These are phyloP conservation scores for Lepidostoma basale DNA, from an alignment of 1,140 invertebrate species.

Conservation along the genomic window DNA sequence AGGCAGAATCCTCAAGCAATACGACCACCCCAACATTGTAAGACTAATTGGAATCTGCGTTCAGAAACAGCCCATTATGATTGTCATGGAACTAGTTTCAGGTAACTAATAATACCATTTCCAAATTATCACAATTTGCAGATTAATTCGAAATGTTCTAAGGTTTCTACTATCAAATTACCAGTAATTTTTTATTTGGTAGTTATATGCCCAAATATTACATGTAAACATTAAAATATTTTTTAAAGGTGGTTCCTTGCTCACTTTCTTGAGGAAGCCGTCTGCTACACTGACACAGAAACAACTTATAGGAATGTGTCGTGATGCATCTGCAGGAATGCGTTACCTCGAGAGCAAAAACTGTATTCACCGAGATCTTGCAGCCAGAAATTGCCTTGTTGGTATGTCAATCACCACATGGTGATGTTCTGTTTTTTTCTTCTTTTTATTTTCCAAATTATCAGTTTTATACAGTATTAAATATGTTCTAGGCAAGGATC, in stretches of 20 bases:
- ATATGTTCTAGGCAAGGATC: constrained; percentile 67
- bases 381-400: constrained; percentile 92
- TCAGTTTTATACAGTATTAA: constrained; percentile 1
- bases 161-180: too few species aligned
- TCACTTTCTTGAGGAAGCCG: constrained; percentile 86
- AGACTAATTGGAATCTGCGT: constrained; percentile 97
- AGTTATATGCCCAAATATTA: not conserved
- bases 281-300: constrained; percentile 69
- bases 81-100: constrained; percentile 97
- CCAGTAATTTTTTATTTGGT: not conserved
- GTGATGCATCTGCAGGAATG: constrained; percentile 93
- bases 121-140: too few species aligned
- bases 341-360: constrained; percentile 94
- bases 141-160: too few species aligned
- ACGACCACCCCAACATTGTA: constrained; percentile 96
- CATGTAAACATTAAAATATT: constrained; percentile 23
- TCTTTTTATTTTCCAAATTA: not conserved
- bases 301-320: constrained; percentile 87
- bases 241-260: constrained; percentile 82
- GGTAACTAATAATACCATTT: constrained; percentile 62
- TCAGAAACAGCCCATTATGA: constrained; percentile 98
- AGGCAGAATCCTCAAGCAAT: constrained; percentile 94
- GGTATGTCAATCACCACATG: too few species aligned
- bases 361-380: constrained; percentile 96
- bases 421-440: too few species aligned